phyloP scores from a whole-genome alignment of 2,797 vertebrate genomes.

The Phrynocephalus vlangalii region DNA sequence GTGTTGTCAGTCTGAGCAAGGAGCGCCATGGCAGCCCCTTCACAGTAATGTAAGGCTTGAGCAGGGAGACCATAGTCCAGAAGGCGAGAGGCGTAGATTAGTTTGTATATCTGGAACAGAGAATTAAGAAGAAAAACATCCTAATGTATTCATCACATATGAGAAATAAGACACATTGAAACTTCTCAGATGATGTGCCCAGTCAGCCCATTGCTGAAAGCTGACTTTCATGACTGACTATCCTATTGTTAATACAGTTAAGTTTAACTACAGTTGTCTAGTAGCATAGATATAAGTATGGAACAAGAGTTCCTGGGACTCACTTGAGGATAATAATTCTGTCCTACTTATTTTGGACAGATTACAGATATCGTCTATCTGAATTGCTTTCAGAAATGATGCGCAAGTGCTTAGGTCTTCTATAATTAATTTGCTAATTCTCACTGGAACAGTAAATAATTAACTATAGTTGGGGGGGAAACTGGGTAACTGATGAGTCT shows the following conservation, averaged over 20 bases:
- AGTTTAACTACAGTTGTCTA: neutral
- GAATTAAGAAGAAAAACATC: neutral
- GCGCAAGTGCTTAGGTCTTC: neutral
- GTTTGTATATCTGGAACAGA: conserved; percentile 86
- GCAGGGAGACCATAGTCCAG: conserved; percentile 86
- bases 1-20: conserved; percentile 71
- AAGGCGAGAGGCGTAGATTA: conserved; percentile 90
- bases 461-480: neutral
- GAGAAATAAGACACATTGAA: neutral
- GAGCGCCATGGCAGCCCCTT: conserved; percentile 81
- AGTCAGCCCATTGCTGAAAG: neutral
- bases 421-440: neutral
- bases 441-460: neutral
- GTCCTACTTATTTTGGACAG: neutral
- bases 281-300: neutral
- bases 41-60: conserved; percentile 91
- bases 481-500: neutral
- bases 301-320: neutral
- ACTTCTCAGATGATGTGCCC: no score
- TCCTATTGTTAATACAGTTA: neutral
- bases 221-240: neutral
- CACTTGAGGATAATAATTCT: neutral
- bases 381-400: neutral
- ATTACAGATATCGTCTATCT: neutral
- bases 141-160: no score